A percentile compares a stretch with the other conserved stretches of the same genome.
These are phyloP conservation scores for Drosophila atroscutellata DNA, from an alignment of 2,888 invertebrate species.

Conservation along the genomic window DNA sequence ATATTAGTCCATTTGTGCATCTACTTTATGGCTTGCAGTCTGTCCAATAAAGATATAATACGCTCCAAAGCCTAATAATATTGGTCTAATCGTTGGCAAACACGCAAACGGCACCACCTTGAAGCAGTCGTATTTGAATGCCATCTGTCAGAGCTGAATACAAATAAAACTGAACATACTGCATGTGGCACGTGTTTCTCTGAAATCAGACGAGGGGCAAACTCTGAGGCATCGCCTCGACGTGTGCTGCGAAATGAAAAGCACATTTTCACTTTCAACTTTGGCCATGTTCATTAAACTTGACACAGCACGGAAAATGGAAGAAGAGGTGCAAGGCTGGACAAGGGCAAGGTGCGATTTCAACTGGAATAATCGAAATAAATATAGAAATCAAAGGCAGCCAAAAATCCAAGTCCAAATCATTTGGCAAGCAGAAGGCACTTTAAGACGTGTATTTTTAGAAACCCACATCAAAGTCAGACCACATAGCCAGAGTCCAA, in stretches of 20 bases:
- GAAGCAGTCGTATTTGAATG: slow-evolving; percentile 7
- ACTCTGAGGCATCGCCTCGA: slow-evolving; percentile 6
- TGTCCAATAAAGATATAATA: neutral
- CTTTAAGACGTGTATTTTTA: slow-evolving; percentile 53
- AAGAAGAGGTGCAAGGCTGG: neutral
- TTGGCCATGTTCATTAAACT: slow-evolving; percentile 29
- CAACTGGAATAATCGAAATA: slow-evolving; percentile 50
- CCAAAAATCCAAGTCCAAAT: slow-evolving; percentile 15
- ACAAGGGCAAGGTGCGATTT: slow-evolving; percentile 24
- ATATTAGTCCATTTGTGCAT: neutral
- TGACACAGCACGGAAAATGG: slow-evolving; percentile 12
- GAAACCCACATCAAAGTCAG: slow-evolving; percentile 61
- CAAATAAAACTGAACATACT: slow-evolving; percentile 35
- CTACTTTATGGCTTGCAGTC: neutral
- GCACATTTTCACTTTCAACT: slow-evolving; percentile 11
- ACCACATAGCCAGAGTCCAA: slow-evolving; percentile 2
- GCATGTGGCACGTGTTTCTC: slow-evolving; percentile 25
- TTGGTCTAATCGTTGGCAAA: slow-evolving; percentile 20
- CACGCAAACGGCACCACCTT: slow-evolving; percentile 38
- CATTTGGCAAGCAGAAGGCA: slow-evolving; percentile 35
- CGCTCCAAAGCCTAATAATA: neutral
- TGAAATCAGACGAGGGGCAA: slow-evolving; percentile 14
- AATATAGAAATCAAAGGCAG: slow-evolving; percentile 43
- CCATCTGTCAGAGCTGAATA: neutral
- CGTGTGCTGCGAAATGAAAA: slow-evolving; percentile 14